phyloP scores from a whole-genome alignment of 2,113 vertebrate genomes.

The Toxostoma redivivum region DNA sequence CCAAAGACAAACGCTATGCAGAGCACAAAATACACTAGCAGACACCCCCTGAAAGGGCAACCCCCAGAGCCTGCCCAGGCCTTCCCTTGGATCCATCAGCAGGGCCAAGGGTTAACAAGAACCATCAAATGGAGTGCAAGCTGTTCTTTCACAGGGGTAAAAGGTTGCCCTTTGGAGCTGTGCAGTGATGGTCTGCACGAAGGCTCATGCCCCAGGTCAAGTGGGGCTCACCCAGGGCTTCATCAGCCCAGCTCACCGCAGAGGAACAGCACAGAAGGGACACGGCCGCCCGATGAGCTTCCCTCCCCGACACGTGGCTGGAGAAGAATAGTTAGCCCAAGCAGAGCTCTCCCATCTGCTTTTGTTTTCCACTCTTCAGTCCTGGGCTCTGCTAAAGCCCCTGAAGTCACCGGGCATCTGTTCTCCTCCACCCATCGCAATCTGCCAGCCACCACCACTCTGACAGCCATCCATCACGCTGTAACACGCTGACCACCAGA shows the following conservation, averaged over 20 bases:
- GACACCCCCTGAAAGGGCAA: not conserved
- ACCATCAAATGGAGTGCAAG: not conserved
- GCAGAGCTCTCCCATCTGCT: constrained; percentile 72
- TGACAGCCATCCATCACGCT: constrained; percentile 90
- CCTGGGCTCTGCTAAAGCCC: constrained; percentile 69
- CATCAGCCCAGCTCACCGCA: not conserved
- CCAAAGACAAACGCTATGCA: not conserved
- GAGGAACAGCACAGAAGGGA: constrained; percentile 28
- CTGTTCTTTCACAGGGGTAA: not conserved
- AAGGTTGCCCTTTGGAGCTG: not conserved
- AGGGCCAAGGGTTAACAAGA: constrained; percentile 46
- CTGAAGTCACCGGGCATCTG: constrained; percentile 81
- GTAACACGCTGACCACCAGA: constrained; percentile 81
- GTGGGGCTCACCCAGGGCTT: not conserved
- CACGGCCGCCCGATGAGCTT: not conserved
- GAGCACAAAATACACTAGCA: not conserved
- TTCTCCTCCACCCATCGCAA: constrained; percentile 81
- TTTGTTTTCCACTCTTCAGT: constrained; percentile 73
- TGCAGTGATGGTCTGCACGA: not conserved
- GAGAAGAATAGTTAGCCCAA: constrained; percentile 52
- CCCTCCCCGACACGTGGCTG: not conserved
- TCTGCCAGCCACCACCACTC: constrained; percentile 69
- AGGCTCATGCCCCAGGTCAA: not conserved
- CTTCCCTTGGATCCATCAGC: not conserved
- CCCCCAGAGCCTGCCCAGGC: not conserved